Conservation (phyloP, 2,888 invertebrate species). For the Drosophila maculinotata region DNA sequence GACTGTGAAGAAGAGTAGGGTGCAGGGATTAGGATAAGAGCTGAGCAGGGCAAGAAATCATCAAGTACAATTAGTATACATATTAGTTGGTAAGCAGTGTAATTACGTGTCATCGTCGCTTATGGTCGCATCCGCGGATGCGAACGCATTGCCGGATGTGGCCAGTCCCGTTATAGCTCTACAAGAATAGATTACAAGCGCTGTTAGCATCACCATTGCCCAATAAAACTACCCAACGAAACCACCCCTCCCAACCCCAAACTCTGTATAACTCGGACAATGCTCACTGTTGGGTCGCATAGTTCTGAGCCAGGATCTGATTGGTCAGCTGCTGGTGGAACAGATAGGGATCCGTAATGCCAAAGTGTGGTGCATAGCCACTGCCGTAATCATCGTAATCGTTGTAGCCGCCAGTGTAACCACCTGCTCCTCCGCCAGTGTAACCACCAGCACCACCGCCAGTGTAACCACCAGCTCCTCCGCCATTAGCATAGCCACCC, state of each 20-base stretch:
- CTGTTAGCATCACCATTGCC: slow-evolving; percentile 45
- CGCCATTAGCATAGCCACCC: slow-evolving; percentile 53
- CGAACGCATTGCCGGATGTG: slow-evolving; percentile 80
- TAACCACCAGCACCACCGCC: too few species aligned
- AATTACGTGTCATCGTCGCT: slow-evolving; percentile 82
- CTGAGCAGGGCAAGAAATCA: too few species aligned
- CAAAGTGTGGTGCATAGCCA: slow-evolving; percentile 71
- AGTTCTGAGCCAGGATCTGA: slow-evolving; percentile 81
- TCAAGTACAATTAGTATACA: background rate
- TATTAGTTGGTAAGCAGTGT: slow-evolving; percentile 42
- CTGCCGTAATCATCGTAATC: slow-evolving; percentile 64
- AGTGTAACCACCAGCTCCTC: slow-evolving; percentile 50
- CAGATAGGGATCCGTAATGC: slow-evolving; percentile 80
- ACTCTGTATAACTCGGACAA: background rate
- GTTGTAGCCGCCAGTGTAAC: slow-evolving; percentile 50
- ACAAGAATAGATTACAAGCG: slow-evolving; percentile 61
- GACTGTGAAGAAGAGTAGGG: slow-evolving; percentile 48
- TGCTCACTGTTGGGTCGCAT: slow-evolving; percentile 81
- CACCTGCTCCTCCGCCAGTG: slow-evolving; percentile 52
- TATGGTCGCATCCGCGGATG: slow-evolving; percentile 80
- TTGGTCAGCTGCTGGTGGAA: slow-evolving; percentile 83
- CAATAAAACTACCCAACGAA: slow-evolving; percentile 25
- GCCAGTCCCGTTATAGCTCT: slow-evolving; percentile 75
- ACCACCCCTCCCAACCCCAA: too few species aligned
- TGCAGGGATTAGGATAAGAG: background rate